Evolutionary conservation across 2,797 vertebrate species (phyloP).

Genomic region (Gymnothorax reevesii): DNA sequence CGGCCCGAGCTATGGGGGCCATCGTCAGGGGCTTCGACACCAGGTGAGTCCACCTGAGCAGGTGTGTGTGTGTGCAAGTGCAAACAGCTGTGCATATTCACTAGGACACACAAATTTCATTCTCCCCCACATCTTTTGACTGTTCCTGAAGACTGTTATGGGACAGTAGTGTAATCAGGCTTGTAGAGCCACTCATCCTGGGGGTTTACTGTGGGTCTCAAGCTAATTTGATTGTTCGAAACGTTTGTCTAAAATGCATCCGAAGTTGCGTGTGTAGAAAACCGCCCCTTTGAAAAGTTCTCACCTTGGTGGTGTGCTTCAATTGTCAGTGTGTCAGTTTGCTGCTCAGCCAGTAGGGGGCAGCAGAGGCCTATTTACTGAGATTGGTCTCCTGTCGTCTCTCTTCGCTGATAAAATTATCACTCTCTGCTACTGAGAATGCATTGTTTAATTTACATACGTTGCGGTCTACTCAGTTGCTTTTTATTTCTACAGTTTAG

Average conservation of each 20-base stretch:
- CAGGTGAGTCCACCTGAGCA: conserved; percentile 54
- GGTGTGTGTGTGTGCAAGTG: neutral
- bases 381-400: neutral
- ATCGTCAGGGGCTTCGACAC: conserved; percentile 80
- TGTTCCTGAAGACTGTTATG: no score
- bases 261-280: neutral
- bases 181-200: neutral
- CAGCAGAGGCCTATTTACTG: neutral
- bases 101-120: no score
- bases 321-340: no score
- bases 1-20: conserved; percentile 81
- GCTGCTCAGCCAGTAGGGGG: neutral
- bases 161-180: neutral
- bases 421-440: neutral
- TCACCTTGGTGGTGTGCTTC: neutral
- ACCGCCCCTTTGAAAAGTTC: neutral
- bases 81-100: no score
- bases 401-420: neutral
- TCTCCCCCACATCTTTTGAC: no score
- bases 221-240: neutral
- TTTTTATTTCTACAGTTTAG: neutral
- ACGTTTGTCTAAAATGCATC: neutral
- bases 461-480: neutral
- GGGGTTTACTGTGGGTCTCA: neutral
- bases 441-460: neutral